These are phyloP conservation scores for Drosophila orosa DNA, from an alignment of 1,140 invertebrate genomes.

Conservation along the genomic window DNA sequence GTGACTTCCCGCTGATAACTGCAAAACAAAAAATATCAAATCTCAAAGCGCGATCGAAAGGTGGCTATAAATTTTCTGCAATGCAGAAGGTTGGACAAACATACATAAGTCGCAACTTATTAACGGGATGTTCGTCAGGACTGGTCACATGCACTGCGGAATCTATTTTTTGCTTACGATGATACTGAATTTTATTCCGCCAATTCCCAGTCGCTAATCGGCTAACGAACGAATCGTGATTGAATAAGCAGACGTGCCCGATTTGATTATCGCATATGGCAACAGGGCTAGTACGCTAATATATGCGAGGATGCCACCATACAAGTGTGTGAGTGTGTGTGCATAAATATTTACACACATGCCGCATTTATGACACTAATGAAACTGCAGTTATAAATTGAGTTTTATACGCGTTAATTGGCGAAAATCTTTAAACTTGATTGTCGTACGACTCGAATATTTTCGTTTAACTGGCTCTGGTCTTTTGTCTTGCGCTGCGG, in stretches of 20 bases:
- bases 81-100: conserved; percentile 21
- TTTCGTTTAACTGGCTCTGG: conserved; percentile 2
- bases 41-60: conserved; percentile 25
- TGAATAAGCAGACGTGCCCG: conserved; percentile 49
- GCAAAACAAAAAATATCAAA: conserved; percentile 11
- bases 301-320: conserved; percentile 10
- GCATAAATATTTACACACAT: conserved; percentile 14
- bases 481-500: conserved; percentile 22
- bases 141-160: conserved; percentile 32
- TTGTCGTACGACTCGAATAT: conserved; percentile 8
- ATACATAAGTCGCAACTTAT: neutral
- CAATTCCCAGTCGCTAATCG: conserved; percentile 23
- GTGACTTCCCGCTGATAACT: conserved; percentile 35
- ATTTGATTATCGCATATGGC: conserved; percentile 46
- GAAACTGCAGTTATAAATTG: conserved; percentile 59
- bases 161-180: conserved; percentile 24
- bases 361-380: conserved; percentile 17
- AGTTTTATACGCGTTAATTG: conserved; percentile 59
- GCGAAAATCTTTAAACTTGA: conserved; percentile 51
- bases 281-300: conserved; percentile 11
- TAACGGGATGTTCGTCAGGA: conserved; percentile 10
- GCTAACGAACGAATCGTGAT: conserved; percentile 41
- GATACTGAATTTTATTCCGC: neutral
- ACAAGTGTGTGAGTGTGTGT: too few species aligned
- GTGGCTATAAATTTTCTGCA: conserved; percentile 35